Conservation (phyloP, 2,888 invertebrate species). For the Fragum fragum region DNA sequence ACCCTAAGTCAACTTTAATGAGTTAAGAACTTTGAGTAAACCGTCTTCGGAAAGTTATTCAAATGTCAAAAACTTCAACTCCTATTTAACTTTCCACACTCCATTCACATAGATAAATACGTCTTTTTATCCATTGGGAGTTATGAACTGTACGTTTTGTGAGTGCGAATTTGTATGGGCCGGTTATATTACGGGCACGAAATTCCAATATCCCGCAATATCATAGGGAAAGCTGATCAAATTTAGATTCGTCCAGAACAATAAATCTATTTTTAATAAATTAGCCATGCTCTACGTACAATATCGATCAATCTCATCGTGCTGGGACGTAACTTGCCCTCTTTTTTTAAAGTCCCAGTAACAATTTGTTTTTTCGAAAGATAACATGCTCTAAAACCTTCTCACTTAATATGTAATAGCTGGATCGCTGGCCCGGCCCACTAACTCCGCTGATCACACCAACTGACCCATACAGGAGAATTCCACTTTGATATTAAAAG, state of each 20-base stretch:
- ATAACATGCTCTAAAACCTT: too few species aligned
- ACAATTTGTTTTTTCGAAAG: too few species aligned
- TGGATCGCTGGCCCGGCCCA: too few species aligned
- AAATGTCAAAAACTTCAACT: not conserved
- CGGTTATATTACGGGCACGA: not conserved
- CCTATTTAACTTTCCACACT: not conserved
- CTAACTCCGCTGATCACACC: too few species aligned
- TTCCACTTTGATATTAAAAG: too few species aligned
- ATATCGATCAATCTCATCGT: not conserved
- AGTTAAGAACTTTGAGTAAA: too few species aligned
- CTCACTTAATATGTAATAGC: too few species aligned
- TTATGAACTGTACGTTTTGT: not conserved
- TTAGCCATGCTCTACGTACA: not conserved
- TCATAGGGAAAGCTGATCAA: not conserved
- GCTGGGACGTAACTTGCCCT: not conserved
- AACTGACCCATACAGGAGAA: too few species aligned
- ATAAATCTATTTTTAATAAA: slow-evolving; percentile 1
- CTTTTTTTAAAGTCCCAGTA: too few species aligned
- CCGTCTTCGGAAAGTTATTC: not conserved
- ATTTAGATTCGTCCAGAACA: not conserved
- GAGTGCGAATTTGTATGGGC: not conserved
- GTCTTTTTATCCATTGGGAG: not conserved
- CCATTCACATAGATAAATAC: not conserved
- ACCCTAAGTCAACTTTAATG: too few species aligned
- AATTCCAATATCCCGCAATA: slow-evolving; percentile 3